These are phyloP conservation scores for Phalera bucephala DNA, from an alignment of 2,888 invertebrate genomes.

Conservation along the genomic window DNA sequence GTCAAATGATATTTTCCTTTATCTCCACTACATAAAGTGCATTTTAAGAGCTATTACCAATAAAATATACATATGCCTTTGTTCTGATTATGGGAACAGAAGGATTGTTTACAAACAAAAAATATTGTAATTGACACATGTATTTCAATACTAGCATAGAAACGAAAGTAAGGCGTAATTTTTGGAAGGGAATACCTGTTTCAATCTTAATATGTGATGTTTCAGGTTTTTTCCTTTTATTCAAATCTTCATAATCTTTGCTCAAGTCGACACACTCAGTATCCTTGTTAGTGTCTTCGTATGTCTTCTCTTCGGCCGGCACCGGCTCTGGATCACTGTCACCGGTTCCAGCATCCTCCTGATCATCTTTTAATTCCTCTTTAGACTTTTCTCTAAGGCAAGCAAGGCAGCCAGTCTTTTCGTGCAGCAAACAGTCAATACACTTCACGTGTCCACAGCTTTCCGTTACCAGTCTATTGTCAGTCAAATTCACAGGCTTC, in stretches of 20 bases:
- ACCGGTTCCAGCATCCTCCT: constrained; percentile 22
- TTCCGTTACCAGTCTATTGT: constrained; percentile 87
- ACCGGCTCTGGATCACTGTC: constrained; percentile 28
- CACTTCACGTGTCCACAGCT: constrained; percentile 90
- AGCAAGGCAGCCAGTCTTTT: constrained; percentile 85
- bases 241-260: constrained; percentile 38
- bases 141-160: no score
- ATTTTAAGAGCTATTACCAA: no score
- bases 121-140: no score
- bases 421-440: constrained; percentile 86
- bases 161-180: no score
- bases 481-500: constrained; percentile 77
- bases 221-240: constrained; percentile 61
- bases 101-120: no score
- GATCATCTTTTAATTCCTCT: constrained; percentile 21
- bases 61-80: no score
- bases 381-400: constrained; percentile 55
- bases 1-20: no score
- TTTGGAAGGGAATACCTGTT: no score
- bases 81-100: no score
- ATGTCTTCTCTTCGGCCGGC: constrained; percentile 25
- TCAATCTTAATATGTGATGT: constrained; percentile 65
- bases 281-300: constrained; percentile 20
- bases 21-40: no score
- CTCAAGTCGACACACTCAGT: constrained; percentile 12